Evolutionary conservation across 2,888 invertebrate species (phyloP).

Genomic region (Microplitis deprimator): DNA sequence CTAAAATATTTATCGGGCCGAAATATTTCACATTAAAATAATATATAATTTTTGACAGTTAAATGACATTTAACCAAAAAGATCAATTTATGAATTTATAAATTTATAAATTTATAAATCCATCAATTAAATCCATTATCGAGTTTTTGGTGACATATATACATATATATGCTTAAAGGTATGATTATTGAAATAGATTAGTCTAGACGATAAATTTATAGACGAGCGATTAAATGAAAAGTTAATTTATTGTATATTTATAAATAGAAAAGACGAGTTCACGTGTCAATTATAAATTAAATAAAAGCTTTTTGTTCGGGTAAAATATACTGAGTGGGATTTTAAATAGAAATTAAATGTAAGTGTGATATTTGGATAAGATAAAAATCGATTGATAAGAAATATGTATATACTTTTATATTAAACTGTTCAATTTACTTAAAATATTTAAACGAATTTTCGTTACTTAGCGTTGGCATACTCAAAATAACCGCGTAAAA

Average conservation of each 20-base stretch:
- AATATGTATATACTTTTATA: too few species aligned
- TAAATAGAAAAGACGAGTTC: background rate
- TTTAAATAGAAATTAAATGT: too few species aligned
- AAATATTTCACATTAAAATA: background rate
- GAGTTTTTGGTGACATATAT: background rate
- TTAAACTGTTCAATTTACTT: too few species aligned
- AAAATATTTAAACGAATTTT: too few species aligned
- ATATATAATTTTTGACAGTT: background rate
- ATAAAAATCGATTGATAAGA: too few species aligned
- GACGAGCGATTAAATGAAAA: background rate
- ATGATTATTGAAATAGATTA: background rate
- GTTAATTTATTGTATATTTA: conserved; percentile 1
- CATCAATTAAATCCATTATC: background rate
- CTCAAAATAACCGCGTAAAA: too few species aligned
- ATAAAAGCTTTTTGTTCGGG: background rate
- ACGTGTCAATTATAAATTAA: background rate
- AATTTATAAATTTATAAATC: background rate
- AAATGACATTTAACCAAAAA: background rate
- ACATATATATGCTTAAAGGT: background rate
- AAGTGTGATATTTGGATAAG: too few species aligned
- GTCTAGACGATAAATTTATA: conserved; percentile 1
- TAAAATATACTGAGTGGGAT: too few species aligned
- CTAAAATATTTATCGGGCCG: background rate
- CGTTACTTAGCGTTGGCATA: too few species aligned
- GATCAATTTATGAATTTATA: background rate